Evolutionary conservation across 2,888 invertebrate genomes (phyloP), one percentile per base, ranked within the genome.

Genomic region (Spilarctia lutea): DNA sequence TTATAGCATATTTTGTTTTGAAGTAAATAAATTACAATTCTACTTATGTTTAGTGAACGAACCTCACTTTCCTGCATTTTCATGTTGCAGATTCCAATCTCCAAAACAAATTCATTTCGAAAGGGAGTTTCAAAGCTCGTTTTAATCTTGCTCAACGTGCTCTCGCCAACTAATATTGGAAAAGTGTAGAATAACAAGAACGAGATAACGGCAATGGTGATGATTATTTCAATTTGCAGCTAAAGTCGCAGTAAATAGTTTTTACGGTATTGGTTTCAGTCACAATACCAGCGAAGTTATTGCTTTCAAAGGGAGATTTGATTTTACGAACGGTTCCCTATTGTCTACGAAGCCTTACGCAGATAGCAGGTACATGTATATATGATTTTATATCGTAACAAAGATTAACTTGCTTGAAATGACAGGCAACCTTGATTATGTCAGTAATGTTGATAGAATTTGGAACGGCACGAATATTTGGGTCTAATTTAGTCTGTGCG

Each of bases 391-490:
- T 63, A 63, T 63, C 30, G 30, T 63, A 30, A 30, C 30, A 63
- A 30, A 30, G 63, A 30, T 45, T 39, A 63, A 63, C n/a, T 52
- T 71, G 42, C 18, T 69, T 30, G 52, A 42, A 42, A 52, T 67
- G 39, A 39, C 66, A 39, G 39, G 39, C 39, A 63, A 30, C 63
- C 30, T 16, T 63, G 63, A 30, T 63, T 63, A 30, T 63, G 60
- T 70, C 60, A 35, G 48, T 27, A 66, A 52, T 39, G 48, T 56
- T n/a, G 65, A 27, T 6, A 60, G 60, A 66, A 48, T 45, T 60
- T 60, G 27, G n/a, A 27, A 56, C 7, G 56, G 56, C 27, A 56
- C 27, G 35, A 39, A 65, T 65, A 33, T 35, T 65, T 65, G 35
- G 33, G 24, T 35, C 65, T 65, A 33, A 65, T n/a, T 33, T 65